Conservation (phyloP, 2,797 vertebrate genomes). For the Myotis myotis region DNA sequence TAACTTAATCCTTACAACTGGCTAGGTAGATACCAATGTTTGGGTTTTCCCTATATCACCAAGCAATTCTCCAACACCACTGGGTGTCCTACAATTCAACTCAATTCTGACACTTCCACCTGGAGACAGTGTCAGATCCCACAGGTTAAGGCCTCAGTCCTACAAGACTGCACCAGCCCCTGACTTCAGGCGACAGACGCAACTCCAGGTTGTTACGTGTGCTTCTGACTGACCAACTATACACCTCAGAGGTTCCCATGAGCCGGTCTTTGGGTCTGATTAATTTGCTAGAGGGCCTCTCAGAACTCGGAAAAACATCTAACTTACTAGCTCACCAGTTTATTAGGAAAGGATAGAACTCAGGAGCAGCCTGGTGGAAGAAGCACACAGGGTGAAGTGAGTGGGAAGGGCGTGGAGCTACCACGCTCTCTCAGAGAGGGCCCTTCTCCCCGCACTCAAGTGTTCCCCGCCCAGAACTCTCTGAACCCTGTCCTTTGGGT, state of each 20-base stretch:
- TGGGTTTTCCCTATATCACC: background rate
- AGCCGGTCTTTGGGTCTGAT: background rate
- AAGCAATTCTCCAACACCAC: background rate
- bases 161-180: background rate
- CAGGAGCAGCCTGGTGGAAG: background rate
- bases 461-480: background rate
- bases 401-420: background rate
- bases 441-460: no score
- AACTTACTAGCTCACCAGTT: background rate
- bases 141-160: background rate
- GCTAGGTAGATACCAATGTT: background rate
- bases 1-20: background rate
- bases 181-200: fast-evolving
- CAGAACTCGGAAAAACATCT: background rate
- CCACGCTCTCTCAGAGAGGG: background rate
- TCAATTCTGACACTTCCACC: background rate
- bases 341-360: background rate
- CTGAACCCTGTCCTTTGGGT: background rate
- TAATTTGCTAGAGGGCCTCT: background rate
- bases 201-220: background rate
- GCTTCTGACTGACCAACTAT: background rate
- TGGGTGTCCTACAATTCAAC: background rate
- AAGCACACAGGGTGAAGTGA: background rate
- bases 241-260: background rate
- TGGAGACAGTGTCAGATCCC: background rate